Evolutionary conservation across 2,797 vertebrate genomes (phyloP), one percentile per base, ranked within the genome.

Genomic region (Leuciscus waleckii): DNA sequence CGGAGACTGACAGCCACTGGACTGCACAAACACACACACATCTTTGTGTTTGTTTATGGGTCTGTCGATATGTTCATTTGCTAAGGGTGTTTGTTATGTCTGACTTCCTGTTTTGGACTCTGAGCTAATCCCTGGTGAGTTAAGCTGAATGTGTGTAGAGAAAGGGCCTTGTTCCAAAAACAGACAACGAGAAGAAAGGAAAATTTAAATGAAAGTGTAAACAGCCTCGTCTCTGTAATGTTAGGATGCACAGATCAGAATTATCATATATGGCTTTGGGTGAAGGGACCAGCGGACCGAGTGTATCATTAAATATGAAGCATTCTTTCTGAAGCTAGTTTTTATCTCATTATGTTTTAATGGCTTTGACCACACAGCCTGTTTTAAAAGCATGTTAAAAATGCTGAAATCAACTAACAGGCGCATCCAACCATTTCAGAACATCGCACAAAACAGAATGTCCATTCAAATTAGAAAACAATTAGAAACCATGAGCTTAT

Each of bases 341-440:
- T 83, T 82, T 46, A 68, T 82, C 73, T 79, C 76, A 87, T 90
- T 83, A 82, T 82, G 73, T 35, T 82, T 89, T 87, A 88, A 86
- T 85, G 76, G 16, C 82, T 82, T 69, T 86, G 79, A 87, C 70
- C 76, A 71, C 49, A 54, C 29, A 86, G 69, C 37, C 70, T 85
- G 78, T 63, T 80, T 54, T 74, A 85, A 39, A 71, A 84, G 70
- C 63, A 76, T 71, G 65, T 70, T 79, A 63, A 84, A 88, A 82
- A 87, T 79, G 23, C 46, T 65, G 32, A 77, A 65, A 39, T 81
- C 75, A 73, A 83, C 35, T 41, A 56, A 63, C 39, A 68, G 43
- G 19, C 6, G 14, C 17, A 54, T 63, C 21, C 61, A 39, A 23
- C 43, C 26, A 2, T 79, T 80, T 79, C 71, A 41, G 65, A 68